phyloP scores from a whole-genome alignment of 30 jellyfish, hydroid and myxozoan species.

The Sanderia malayensis region DNA sequence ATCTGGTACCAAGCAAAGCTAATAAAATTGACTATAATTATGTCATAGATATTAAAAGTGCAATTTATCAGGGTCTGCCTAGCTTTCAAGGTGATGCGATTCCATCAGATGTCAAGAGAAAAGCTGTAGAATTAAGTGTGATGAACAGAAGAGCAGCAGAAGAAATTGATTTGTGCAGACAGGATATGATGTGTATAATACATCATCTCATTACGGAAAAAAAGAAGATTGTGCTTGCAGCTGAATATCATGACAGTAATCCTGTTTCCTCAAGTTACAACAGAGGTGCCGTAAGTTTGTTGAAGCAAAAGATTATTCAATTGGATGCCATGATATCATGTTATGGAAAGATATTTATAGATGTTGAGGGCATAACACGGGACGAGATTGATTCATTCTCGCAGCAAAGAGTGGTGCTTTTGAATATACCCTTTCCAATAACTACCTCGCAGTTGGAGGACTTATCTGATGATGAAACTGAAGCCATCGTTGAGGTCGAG shows the following conservation, averaged over 20 bases:
- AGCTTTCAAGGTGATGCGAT: slow-evolving; percentile 5
- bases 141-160: slow-evolving; percentile 17
- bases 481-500: neutral
- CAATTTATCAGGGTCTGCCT: slow-evolving; percentile 10
- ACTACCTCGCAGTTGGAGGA: neutral
- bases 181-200: slow-evolving; percentile 19
- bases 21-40: slow-evolving; percentile 6
- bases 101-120: slow-evolving; percentile 28
- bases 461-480: neutral
- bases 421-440: neutral
- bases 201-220: slow-evolving; percentile 10
- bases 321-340: neutral
- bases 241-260: neutral
- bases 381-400: slow-evolving; percentile 15
- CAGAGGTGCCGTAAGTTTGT: slow-evolving; percentile 16
- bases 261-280: slow-evolving; percentile 4
- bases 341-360: slow-evolving; percentile 4
- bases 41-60: slow-evolving; percentile 29
- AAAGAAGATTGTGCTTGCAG: neutral
- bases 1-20: slow-evolving; percentile 11
- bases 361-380: neutral
- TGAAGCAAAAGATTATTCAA: slow-evolving; percentile 1
- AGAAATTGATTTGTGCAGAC: slow-evolving; percentile 24
- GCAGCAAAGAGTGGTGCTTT: neutral
- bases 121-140: slow-evolving; percentile 11